A percentile compares a stretch with the other conserved stretches of the same genome.
These are phyloP conservation scores for Tachina grossa DNA, from an alignment of 2,888 invertebrate genomes.

Conservation along the genomic window DNA sequence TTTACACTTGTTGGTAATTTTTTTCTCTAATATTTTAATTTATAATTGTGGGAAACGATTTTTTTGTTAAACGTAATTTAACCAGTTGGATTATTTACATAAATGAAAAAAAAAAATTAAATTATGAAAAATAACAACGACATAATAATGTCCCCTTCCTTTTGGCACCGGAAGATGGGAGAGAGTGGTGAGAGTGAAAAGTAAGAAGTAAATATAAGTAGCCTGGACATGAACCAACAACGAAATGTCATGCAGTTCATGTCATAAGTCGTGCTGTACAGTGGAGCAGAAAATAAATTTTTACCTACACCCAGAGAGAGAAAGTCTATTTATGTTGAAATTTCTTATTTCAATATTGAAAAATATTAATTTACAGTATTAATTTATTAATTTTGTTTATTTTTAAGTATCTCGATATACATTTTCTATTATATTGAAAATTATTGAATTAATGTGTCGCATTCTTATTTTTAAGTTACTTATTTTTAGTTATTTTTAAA, in stretches of 20 bases:
- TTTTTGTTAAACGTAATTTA: slow-evolving; percentile 10
- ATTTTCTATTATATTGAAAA: too few species aligned
- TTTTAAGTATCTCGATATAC: too few species aligned
- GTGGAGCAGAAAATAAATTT: too few species aligned
- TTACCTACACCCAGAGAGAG: too few species aligned
- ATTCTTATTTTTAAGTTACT: too few species aligned
- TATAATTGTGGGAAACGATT: not conserved
- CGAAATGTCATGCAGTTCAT: not conserved
- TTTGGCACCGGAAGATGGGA: not conserved
- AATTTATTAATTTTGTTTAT: too few species aligned
- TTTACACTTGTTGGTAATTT: slow-evolving; percentile 9
- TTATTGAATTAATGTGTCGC: too few species aligned
- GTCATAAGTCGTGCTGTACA: too few species aligned
- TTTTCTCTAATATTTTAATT: not conserved
- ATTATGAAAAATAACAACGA: slow-evolving; percentile 16
- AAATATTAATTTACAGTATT: too few species aligned
- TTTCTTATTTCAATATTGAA: too few species aligned
- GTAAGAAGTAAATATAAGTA: not conserved
- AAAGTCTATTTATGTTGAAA: too few species aligned
- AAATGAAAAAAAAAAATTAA: not conserved
- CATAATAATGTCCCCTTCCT: not conserved
- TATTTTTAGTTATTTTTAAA: too few species aligned
- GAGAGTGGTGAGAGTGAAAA: not conserved
- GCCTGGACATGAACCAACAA: slow-evolving; percentile 8
- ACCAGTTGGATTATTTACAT: not conserved